Conservation (phyloP, 2,797 vertebrate genomes). For the Gouania willdenowi region DNA sequence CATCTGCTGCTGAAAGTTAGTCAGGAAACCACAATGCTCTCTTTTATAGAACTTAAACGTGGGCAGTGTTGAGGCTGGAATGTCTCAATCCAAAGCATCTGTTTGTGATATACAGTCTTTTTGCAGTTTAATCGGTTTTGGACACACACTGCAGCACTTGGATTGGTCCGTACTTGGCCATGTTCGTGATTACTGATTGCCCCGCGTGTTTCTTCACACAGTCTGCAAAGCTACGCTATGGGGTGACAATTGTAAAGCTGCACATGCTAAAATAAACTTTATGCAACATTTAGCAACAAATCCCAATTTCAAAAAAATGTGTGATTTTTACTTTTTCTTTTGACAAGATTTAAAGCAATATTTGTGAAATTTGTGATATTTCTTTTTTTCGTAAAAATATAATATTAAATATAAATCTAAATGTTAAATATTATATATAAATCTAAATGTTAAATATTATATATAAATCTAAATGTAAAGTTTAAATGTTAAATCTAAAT, state of each 20-base stretch:
- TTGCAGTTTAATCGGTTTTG: conserved; percentile 52
- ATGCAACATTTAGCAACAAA: too few relatives aligned
- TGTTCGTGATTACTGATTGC: conserved; percentile 14
- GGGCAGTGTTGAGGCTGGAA: conserved; percentile 23
- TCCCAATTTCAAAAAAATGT: not conserved
- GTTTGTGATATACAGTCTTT: conserved; percentile 59
- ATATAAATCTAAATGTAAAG: too few relatives aligned
- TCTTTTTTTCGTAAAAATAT: too few relatives aligned
- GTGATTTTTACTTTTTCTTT: too few relatives aligned
- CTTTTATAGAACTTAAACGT: not conserved
- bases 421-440: too few relatives aligned
- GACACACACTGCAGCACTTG: conserved; percentile 28
- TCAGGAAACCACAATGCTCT: not conserved
- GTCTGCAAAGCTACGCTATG: not conserved
- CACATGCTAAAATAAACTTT: too few relatives aligned
- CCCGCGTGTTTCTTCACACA: conserved; percentile 12
- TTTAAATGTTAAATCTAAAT: too few relatives aligned
- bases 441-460: too few relatives aligned
- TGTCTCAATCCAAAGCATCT: conserved; percentile 47
- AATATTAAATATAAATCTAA: too few relatives aligned
- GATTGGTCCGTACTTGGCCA: conserved; percentile 28
- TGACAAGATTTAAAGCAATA: too few relatives aligned
- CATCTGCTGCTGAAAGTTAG: not conserved
- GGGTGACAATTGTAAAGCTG: not conserved
- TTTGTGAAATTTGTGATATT: too few relatives aligned